Base-by-base conservation (phyloP, 2,797 vertebrate genomes). In the Sebastes goodei region DNA sequence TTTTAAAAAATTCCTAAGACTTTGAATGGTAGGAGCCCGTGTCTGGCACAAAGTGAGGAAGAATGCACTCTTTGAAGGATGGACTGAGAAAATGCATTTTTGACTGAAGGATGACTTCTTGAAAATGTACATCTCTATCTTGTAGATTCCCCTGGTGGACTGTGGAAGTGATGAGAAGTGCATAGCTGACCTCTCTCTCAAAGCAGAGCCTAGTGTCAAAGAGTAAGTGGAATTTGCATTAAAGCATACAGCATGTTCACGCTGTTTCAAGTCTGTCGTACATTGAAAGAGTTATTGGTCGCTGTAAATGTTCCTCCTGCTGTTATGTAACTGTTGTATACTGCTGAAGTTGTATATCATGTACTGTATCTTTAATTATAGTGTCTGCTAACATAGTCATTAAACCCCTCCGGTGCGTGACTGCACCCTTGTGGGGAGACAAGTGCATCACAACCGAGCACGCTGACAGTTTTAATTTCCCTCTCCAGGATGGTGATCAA, bases 151-250 rank as follows among this genome's bases (percentile, higher is more conserved):
- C 12, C 86, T 96, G 25, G 97, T 99, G 84, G 97, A 99, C 82
- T 99, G 98, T 92, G 98, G 97, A 83, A 95, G 87, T 17, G 91
- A 97, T 71, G 93, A 96, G 66, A 98, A 89, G 91, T 99, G 98
- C 88, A 95, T 97, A 66, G 95, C 97, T 23, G 96, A 99, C 86
- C 96, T 99, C 52, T 93, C 95, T 38, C 94, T 99, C 76, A 86
- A 61, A 82, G 97, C 96, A 20, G 71, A 89, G 71, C 82, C 95
- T 5, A 96, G 92, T 77, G 88, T 96, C 56, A 91, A 85, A 81
- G 94, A 91, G 97, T 98, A 61, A 78, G 66, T 74, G 17, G 23
- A 57, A 32, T n/a, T 55, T 10, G 14, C 14, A 33, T 66, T 32
- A 10, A 61, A 69, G 3, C 0, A 27, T 46, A 7, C 15, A 17